These are phyloP conservation scores for Urocolius indicus DNA, from an alignment of 2,113 vertebrate genomes.

Conservation along the genomic window DNA sequence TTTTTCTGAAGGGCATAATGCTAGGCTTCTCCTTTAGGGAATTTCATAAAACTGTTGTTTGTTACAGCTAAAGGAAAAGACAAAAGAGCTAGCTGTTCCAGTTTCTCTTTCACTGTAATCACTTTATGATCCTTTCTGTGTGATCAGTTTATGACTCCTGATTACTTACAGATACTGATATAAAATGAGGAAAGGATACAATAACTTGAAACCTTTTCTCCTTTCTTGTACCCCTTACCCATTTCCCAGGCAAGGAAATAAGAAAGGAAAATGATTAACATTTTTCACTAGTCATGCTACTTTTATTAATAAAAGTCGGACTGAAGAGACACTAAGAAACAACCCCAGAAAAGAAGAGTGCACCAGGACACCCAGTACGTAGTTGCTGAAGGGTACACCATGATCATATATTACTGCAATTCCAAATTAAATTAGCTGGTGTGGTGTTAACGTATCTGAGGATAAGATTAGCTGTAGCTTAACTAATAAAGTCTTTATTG, in stretches of 20 bases:
- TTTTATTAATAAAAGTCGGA: not conserved
- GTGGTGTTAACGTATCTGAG: not conserved
- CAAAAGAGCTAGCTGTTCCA: not conserved
- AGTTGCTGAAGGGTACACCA: not conserved
- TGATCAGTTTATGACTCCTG: not conserved
- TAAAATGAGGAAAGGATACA: not conserved
- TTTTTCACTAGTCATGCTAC: not conserved
- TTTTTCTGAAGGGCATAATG: not conserved
- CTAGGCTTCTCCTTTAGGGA: not conserved
- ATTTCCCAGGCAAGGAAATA: not conserved
- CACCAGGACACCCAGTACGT: not conserved
- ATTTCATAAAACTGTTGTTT: not conserved
- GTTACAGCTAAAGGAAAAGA: not conserved
- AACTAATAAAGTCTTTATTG: not conserved
- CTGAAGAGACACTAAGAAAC: not conserved
- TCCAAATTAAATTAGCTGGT: not conserved
- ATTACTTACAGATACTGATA: not conserved
- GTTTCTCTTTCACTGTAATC: not conserved
- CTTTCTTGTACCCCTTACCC: not conserved
- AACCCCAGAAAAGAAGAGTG: not conserved
- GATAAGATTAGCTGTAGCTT: constrained; percentile 1
- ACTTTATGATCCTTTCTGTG: not conserved
- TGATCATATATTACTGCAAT: not conserved
- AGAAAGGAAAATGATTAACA: not conserved
- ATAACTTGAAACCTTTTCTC: not conserved